A percentile compares a stretch with the other conserved stretches of the same genome.
Conservation (phyloP, 2,113 vertebrate genomes). For the Pelusios castaneus region DNA sequence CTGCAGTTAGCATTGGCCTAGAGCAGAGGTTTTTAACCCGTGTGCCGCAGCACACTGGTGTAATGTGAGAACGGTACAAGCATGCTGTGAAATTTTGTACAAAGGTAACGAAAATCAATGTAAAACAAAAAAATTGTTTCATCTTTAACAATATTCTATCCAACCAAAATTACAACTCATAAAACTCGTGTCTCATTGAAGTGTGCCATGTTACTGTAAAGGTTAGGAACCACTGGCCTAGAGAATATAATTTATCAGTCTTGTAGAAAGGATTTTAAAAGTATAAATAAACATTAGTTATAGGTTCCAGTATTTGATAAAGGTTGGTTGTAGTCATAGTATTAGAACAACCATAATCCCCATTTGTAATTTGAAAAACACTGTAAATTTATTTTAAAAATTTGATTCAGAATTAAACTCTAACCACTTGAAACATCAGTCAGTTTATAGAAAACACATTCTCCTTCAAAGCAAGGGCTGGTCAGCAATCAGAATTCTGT, state of each 20-base stretch:
- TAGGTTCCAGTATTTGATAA: background rate
- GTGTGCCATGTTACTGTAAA: no score
- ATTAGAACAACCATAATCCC: background rate
- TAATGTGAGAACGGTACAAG: no score
- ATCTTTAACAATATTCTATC: no score
- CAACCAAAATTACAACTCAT: no score
- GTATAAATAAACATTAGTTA: background rate
- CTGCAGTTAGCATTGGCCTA: background rate
- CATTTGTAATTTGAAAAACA: slow-evolving; percentile 11
- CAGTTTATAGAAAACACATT: slow-evolving; percentile 1
- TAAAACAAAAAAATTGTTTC: no score
- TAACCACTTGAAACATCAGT: slow-evolving; percentile 20
- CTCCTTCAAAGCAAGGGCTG: slow-evolving; percentile 12
- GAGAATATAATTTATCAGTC: background rate
- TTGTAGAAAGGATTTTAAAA: background rate
- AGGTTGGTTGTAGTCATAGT: background rate
- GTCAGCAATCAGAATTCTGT: background rate
- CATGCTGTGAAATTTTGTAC: no score
- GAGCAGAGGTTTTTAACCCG: background rate
- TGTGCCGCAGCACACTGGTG: no score
- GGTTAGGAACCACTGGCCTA: background rate
- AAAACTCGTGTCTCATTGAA: no score
- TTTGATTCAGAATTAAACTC: slow-evolving; percentile 18
- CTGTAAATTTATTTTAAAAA: slow-evolving; percentile 22
- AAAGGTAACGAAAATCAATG: no score